phyloP scores from a whole-genome alignment of 1,140 invertebrate species.

The Cepaea nemoralis region DNA sequence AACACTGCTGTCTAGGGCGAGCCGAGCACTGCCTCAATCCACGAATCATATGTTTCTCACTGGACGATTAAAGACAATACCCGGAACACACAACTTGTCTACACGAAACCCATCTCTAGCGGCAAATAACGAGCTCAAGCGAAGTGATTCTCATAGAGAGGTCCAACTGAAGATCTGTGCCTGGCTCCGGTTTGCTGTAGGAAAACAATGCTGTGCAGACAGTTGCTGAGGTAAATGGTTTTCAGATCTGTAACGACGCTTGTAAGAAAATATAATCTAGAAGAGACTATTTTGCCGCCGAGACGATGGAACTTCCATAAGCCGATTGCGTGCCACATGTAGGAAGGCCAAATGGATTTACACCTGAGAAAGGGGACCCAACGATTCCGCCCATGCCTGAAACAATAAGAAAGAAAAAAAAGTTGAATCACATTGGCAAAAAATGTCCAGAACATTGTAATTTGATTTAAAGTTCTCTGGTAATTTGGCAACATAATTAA shows the following conservation, averaged over 20 bases:
- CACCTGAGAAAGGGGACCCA: slow-evolving; percentile 84
- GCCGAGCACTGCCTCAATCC: no score
- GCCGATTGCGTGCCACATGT: slow-evolving; percentile 85
- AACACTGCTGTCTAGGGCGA: no score
- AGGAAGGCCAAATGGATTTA: slow-evolving; percentile 91
- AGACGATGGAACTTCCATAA: slow-evolving; percentile 86
- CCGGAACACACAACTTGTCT: no score
- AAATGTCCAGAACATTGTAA: no score
- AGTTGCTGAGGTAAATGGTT: neutral
- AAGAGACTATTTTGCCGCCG: slow-evolving; percentile 75
- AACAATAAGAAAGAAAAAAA: slow-evolving; percentile 41
- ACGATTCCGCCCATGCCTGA: slow-evolving; percentile 82
- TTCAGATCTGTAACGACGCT: neutral
- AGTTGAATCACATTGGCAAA: no score
- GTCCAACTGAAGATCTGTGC: no score
- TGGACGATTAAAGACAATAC: no score
- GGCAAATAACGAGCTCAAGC: neutral
- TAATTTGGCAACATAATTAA: no score
- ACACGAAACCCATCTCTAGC: neutral
- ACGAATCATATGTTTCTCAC: no score
- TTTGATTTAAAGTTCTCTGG: no score
- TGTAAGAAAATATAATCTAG: neutral
- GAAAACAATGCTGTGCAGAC: neutral
- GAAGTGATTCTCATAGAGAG: neutral
- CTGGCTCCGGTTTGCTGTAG: neutral